Conservation (phyloP, 1,140 invertebrate genomes). For the Druon quercuslanigerum region DNA sequence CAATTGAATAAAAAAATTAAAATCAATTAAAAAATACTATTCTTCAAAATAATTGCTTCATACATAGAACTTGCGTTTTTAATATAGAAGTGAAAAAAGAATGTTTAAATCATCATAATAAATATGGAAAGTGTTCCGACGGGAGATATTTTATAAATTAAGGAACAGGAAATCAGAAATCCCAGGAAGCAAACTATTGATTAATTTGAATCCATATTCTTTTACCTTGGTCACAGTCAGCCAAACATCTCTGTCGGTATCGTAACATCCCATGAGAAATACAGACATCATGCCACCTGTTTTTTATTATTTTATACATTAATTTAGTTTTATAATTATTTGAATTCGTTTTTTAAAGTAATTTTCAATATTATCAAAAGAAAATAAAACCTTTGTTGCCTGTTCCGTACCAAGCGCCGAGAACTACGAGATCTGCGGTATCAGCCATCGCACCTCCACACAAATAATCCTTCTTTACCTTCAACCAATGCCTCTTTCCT, state of each 20-base stretch:
- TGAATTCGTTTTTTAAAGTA: neutral
- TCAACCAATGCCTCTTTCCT: slow-evolving; percentile 95
- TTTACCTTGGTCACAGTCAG: slow-evolving; percentile 88
- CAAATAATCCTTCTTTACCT: slow-evolving; percentile 96
- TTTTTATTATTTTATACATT: neutral
- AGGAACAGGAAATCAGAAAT: neutral
- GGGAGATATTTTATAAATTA: neutral
- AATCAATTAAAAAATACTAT: neutral
- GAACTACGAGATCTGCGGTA: slow-evolving; percentile 92
- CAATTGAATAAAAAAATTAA: neutral
- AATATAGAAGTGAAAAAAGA: too few species aligned
- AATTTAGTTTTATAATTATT: neutral
- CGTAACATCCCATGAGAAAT: slow-evolving; percentile 94
- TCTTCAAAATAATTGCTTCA: too few species aligned
- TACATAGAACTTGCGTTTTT: too few species aligned
- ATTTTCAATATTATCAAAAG: neutral
- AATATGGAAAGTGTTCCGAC: too few species aligned
- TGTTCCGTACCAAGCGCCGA: slow-evolving; percentile 95
- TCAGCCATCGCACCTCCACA: slow-evolving; percentile 95
- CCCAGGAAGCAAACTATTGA: neutral
- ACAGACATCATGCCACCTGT: slow-evolving; percentile 92
- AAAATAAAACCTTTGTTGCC: slow-evolving; percentile 85
- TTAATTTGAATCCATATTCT: slow-evolving; percentile 2
- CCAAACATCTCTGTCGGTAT: slow-evolving; percentile 82
- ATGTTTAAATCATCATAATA: too few species aligned